Evolutionary conservation across 2,797 vertebrate genomes (phyloP), one percentile per base, ranked within the genome.

Genomic region (Heterohyrax brucei): DNA sequence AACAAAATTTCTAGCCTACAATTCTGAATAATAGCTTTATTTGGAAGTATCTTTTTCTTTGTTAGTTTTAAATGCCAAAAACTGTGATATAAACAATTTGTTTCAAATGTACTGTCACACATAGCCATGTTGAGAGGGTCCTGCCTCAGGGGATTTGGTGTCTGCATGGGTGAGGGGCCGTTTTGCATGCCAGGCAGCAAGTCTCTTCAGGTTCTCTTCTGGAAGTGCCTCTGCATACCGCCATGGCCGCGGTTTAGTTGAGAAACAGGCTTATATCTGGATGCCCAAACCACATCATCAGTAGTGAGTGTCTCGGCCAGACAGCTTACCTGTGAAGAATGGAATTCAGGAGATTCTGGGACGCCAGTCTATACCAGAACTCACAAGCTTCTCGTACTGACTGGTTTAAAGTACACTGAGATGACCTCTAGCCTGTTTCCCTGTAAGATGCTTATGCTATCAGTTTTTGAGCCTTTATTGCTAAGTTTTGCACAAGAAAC

Each of bases 181-280:
- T 53, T 89, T 61, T 44, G 39, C 10, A 50, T 72, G 76, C 68
- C 61, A 0, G 44, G 78, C 39, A 80, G 68, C 94, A 96, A 89
- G 93, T 90, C 90, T 85, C 91, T 95, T 94, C 87, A 75, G 77
- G 81, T 84, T 96, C 94, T 30, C 93, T 56, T 95, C 89, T 94
- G 89, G 50, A 93, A 72, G 56, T 70, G 44, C 26, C 50, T 89
- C 44, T 30, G 21, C 77, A 79, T 46, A 88, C 46, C 79, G 59
- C 72, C 30, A 1, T 16, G 83, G 83, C 87, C 77, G 87, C 76
- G 64, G 79, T 18, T 86, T 39, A 64, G 24, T 8, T 87, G 68
- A 89, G 87, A 84, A 90, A 72, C 70, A 70, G 50, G 86, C 85
- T 95, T 28, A 30, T 33, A 30, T 53, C 21, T 28, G 24, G 84